These are phyloP conservation scores for Ptiloglossa arizonensis DNA, from an alignment of 1,140 invertebrate genomes.

Conservation along the genomic window DNA sequence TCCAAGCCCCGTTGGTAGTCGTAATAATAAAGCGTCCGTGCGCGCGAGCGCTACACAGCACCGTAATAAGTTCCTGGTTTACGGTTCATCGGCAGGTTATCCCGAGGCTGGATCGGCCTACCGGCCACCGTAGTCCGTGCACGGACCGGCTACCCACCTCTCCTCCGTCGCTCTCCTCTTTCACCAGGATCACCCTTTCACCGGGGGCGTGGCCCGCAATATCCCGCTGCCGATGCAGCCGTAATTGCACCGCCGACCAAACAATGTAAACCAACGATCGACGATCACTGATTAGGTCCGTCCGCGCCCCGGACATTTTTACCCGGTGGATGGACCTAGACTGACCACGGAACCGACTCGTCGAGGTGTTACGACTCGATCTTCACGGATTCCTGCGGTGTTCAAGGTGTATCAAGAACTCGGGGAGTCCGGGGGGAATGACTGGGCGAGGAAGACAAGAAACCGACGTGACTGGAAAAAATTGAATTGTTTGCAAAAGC, in stretches of 20 bases:
- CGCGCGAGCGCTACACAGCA: constrained; percentile 60
- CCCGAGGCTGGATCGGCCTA: constrained; percentile 64
- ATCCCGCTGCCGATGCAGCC: constrained; percentile 47
- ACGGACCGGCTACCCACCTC: neutral
- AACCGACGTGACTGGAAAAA: too few relatives aligned
- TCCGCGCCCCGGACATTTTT: neutral
- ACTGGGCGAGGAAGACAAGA: too few relatives aligned
- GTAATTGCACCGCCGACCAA: constrained; percentile 58
- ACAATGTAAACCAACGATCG: constrained; percentile 55
- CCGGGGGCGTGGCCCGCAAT: constrained; percentile 75
- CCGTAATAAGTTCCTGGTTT: constrained; percentile 77
- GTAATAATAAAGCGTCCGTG: constrained; percentile 71
- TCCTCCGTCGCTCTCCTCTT: constrained; percentile 33
- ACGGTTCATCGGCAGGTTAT: constrained; percentile 77
- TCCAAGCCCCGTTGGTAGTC: constrained; percentile 25
- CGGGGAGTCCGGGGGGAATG: too few relatives aligned
- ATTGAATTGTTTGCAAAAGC: too few relatives aligned
- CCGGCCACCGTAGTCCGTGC: constrained; percentile 38
- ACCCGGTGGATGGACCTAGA: neutral
- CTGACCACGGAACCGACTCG: too few relatives aligned
- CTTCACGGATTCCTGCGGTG: neutral
- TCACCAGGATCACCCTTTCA: constrained; percentile 63
- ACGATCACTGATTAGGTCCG: constrained; percentile 36
- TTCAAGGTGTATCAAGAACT: neutral
- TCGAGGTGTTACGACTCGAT: neutral